phyloP scores from a whole-genome alignment of 2,113 vertebrate species.

The Sylvietta virens region DNA sequence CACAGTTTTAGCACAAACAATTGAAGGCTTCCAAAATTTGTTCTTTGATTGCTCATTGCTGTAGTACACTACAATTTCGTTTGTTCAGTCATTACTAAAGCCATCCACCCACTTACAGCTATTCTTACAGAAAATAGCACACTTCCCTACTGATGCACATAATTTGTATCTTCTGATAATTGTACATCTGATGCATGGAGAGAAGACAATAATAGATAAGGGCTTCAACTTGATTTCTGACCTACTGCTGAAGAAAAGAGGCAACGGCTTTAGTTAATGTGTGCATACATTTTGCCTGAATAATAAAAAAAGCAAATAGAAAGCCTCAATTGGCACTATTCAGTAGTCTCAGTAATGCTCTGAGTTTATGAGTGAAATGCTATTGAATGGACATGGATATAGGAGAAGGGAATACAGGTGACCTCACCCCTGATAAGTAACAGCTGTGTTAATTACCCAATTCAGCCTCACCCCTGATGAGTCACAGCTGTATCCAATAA shows the following conservation, averaged over 20 bases:
- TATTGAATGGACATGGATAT: background rate
- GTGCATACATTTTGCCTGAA: background rate
- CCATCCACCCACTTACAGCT: slow-evolving; percentile 35
- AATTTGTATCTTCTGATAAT: slow-evolving; percentile 20
- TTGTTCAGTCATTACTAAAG: slow-evolving; percentile 31
- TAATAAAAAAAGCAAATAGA: background rate
- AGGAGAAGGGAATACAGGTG: background rate
- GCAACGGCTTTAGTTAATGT: background rate
- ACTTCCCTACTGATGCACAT: background rate
- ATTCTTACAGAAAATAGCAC: background rate
- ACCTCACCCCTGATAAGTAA: background rate
- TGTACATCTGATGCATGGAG: background rate
- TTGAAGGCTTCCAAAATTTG: background rate
- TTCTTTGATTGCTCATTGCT: background rate
- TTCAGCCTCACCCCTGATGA: background rate
- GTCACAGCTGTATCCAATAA: background rate
- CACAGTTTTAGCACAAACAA: background rate
- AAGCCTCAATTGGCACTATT: background rate
- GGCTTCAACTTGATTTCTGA: slow-evolving; percentile 3
- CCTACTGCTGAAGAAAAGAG: background rate
- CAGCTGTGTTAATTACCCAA: background rate
- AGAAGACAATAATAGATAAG: background rate
- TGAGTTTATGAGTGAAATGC: background rate
- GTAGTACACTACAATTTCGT: background rate
- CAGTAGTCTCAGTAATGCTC: background rate